Conservation (phyloP, 2,797 vertebrate species). For the Phataginus tetradactyla region DNA sequence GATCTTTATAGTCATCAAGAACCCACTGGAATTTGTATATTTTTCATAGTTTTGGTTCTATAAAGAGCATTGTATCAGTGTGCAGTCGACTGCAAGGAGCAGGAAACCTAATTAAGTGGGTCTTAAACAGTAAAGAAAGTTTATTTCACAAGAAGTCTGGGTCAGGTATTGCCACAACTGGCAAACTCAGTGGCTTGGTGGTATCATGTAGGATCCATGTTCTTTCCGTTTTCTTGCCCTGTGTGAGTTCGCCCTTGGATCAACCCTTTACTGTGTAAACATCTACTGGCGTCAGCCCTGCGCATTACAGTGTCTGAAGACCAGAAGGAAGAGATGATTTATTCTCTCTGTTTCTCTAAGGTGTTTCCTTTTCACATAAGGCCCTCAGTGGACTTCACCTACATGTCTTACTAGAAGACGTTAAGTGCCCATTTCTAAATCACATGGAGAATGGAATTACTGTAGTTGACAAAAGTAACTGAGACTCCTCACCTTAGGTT, state of each 20-base stretch:
- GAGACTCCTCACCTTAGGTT: not conserved
- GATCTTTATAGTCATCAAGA: slow-evolving; percentile 29
- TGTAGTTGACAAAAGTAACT: not conserved
- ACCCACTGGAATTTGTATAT: slow-evolving; percentile 53
- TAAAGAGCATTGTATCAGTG: slow-evolving; percentile 31
- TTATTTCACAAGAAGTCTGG: not conserved
- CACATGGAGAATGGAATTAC: not conserved
- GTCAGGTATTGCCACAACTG: not conserved
- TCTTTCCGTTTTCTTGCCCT: not conserved
- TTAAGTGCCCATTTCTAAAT: not conserved
- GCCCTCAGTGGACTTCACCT: not conserved
- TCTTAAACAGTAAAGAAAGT: not conserved
- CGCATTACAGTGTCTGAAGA: not conserved
- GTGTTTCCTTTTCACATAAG: not conserved
- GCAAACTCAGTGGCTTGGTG: not conserved
- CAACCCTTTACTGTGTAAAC: not conserved
- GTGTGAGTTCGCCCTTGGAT: not conserved
- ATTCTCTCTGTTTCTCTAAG: not conserved
- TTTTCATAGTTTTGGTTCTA: slow-evolving; percentile 52
- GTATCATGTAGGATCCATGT: too few species aligned
- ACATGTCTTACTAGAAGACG: not conserved
- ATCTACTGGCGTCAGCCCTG: not conserved
- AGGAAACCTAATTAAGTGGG: not conserved
- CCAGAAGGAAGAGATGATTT: not conserved
- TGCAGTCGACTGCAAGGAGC: not conserved